These are phyloP conservation scores for Hirtodrosophila trivittata DNA, from an alignment of 2,888 invertebrate species.

Conservation along the genomic window DNA sequence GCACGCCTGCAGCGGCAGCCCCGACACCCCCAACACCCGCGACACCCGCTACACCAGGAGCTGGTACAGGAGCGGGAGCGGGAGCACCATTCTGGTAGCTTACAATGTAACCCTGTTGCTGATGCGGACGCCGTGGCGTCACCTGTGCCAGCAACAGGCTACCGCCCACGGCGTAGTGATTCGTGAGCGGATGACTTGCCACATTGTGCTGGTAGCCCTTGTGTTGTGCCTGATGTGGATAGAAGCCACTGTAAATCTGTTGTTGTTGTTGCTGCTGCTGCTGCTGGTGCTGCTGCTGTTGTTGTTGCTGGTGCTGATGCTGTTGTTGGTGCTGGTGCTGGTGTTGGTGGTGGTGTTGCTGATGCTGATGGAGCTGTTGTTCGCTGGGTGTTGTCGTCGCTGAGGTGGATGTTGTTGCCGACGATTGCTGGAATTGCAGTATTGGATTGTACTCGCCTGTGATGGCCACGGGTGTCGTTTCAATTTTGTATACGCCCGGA, in stretches of 20 bases:
- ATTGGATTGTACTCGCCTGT: constrained; percentile 84
- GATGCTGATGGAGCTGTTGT: constrained; percentile 39
- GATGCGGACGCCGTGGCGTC: constrained; percentile 30
- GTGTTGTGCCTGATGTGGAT: constrained; percentile 42
- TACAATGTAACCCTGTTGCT: constrained; percentile 55
- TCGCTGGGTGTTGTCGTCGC: constrained; percentile 63
- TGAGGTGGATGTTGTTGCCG: constrained; percentile 56
- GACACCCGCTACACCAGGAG: background rate
- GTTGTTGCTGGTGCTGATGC: constrained; percentile 47
- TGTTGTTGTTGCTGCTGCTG: constrained; percentile 35
- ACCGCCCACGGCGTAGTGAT: constrained; percentile 53
- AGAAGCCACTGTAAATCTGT: constrained; percentile 46
- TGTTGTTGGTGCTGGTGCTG: constrained; percentile 50
- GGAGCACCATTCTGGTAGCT: constrained; percentile 57
- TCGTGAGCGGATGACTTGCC: constrained; percentile 43
- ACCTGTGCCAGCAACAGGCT: constrained; percentile 58
- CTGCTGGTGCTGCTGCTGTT: constrained; percentile 41
- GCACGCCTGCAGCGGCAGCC: constrained; percentile 53
- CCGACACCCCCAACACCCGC: constrained; percentile 5
- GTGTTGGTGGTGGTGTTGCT: constrained; percentile 32
- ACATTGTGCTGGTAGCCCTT: constrained; percentile 24
- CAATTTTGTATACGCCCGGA: constrained; percentile 84
- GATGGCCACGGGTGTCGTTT: constrained; percentile 84
- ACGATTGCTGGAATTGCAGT: constrained; percentile 81
- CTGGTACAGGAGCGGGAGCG: background rate